Conservation (phyloP, 2,113 vertebrate genomes). For the Otolemur garnettii region DNA sequence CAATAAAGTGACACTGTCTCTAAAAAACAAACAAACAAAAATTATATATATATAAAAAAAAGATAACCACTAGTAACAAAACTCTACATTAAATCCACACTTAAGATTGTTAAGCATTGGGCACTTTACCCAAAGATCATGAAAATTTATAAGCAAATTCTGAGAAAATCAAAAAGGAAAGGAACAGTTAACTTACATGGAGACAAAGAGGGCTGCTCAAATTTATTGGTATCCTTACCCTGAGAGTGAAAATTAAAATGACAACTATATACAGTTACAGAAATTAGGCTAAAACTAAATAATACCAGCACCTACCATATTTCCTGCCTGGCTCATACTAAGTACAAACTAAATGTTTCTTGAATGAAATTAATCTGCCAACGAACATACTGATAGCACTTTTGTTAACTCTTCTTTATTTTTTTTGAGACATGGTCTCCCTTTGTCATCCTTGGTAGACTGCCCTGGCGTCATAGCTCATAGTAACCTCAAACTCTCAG, state of each 20-base stretch:
- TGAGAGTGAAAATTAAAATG: constrained; percentile 55
- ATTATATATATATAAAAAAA: not conserved
- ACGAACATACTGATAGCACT: not conserved
- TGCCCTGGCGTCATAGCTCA: no score
- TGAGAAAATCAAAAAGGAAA: constrained; percentile 30
- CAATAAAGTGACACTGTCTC: no score
- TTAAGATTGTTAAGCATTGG: constrained; percentile 20
- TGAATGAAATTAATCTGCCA: not conserved
- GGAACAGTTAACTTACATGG: not conserved
- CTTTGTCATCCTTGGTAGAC: no score
- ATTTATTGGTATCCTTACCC: constrained; percentile 49
- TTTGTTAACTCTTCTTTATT: not conserved
- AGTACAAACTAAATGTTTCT: not conserved
- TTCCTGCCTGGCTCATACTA: not conserved
- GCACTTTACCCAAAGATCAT: not conserved
- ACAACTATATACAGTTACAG: not conserved
- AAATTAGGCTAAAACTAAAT: constrained; percentile 12
- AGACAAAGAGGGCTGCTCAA: constrained; percentile 28
- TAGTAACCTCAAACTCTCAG: no score
- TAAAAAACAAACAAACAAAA: no score
- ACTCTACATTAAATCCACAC: constrained; percentile 25
- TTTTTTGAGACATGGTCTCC: no score
- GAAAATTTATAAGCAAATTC: constrained; percentile 50
- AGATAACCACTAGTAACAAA: not conserved
- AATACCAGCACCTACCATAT: constrained; percentile 16